A percentile compares a stretch with the other conserved stretches of the same genome.
Evolutionary conservation across 2,797 vertebrate species (phyloP).

Genomic region (Margarornis squamiger): DNA sequence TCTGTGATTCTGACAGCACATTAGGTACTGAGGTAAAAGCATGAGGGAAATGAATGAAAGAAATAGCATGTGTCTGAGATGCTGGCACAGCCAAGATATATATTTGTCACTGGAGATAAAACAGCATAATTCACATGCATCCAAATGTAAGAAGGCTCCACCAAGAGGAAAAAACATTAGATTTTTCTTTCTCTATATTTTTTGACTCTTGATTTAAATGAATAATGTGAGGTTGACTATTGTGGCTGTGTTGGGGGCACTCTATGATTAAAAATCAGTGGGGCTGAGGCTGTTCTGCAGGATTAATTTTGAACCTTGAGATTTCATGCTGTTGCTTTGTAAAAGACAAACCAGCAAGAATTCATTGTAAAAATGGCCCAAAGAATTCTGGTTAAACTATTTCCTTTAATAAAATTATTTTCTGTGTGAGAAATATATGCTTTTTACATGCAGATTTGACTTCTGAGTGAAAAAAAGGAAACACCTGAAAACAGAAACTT

Average conservation of each 20-base stretch:
- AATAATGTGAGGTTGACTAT: not conserved
- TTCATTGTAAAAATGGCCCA: not conserved
- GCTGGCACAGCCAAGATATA: not conserved
- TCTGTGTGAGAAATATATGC: not conserved
- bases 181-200: not conserved
- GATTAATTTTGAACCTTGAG: conserved; percentile 14
- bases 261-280: conserved; percentile 45
- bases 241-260: not conserved
- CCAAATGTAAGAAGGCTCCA: not conserved
- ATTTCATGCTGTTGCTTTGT: conserved; percentile 28
- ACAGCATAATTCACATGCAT: conserved; percentile 1
- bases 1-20: conserved; percentile 35
- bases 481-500: conserved; percentile 33
- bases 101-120: conserved; percentile 61
- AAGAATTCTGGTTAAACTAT: conserved; percentile 20
- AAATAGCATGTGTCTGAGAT: not conserved
- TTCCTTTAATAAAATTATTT: conserved; percentile 59
- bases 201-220: not conserved
- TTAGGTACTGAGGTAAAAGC: conserved; percentile 37
- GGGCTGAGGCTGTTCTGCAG: not conserved
- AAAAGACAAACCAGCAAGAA: not conserved
- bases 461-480: conserved; percentile 23
- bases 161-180: not conserved
- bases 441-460: conserved; percentile 2
- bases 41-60: conserved; percentile 46